Base-by-base conservation (phyloP, 64 coral and sea anemone genomes). In the Cladopsammia gracilis region DNA sequence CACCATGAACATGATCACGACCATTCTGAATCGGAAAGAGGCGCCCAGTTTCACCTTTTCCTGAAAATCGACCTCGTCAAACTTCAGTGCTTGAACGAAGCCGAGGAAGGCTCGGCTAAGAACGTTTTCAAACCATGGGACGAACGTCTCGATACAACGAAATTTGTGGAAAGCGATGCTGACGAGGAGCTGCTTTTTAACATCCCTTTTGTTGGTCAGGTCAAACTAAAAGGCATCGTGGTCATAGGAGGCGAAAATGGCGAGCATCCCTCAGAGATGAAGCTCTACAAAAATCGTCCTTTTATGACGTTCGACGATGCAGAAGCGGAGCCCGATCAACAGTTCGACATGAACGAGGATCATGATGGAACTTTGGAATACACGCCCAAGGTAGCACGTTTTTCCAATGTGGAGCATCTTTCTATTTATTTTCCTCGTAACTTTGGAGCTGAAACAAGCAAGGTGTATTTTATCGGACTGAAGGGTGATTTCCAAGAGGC, bases 271-370 rank as follows among this genome's bases (percentile, higher is more conserved):
- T 96, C 91, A 57, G 84, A 94, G 90, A 95, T 99, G 89, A 99
- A 82, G 13, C 95, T 99, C 15, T 99, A 87, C 77, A 99, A 96
- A 77, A 99, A 99, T 64, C 95, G 89, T 22, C 94, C 98, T 2
- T 89, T 76, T 57, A 99, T 99, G 98, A 99, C 94, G 76, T 99
- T 99, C 91, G 94, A 96, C 56, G 98, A 99, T 80, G 88, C 94
- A 20, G 84, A 76, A 8, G 82, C 76, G 72, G 94, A 99, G 61
- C 69, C 98, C 18, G 98, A 99, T 73, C 98, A 99, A 70, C 72
- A 51, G 47, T 99, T 99, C 84, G 98, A 99, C 61, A 68, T 99
- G 71, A 81, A 80, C 34, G 81, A 96, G 78, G 98, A 99, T 64
- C 75, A 87, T 19, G 73, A 99, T 94, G 98, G 98, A 7, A 94